These are phyloP conservation scores for Linnaemya vulpina DNA, from an alignment of 2,888 invertebrate species.

Conservation along the genomic window DNA sequence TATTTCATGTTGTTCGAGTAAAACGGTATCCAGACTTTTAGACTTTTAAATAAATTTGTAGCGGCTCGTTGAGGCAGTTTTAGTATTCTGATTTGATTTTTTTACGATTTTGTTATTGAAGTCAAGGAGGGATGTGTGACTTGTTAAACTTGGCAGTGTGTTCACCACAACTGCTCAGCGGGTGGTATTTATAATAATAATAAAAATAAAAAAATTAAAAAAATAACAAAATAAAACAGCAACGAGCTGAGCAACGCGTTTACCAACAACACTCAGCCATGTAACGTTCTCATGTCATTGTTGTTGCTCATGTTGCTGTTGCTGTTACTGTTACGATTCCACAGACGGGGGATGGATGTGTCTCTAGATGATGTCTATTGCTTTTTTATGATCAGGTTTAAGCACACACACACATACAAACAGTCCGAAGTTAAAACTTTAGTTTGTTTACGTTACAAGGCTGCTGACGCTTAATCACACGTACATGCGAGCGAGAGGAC, in stretches of 20 bases:
- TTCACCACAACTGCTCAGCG: conserved; percentile 73
- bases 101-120: conserved; percentile 21
- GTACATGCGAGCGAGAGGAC: background rate
- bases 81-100: conserved; percentile 37
- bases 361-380: conserved; percentile 68
- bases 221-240: conserved; percentile 71
- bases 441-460: conserved; percentile 55
- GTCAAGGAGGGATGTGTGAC: conserved; percentile 45
- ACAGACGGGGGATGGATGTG: conserved; percentile 59
- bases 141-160: conserved; percentile 44
- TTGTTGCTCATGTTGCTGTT: conserved; percentile 36
- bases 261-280: conserved; percentile 57
- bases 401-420: conserved; percentile 7
- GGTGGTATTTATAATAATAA: conserved; percentile 76
- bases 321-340: conserved; percentile 51
- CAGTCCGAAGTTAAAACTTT: background rate
- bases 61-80: conserved; percentile 5
- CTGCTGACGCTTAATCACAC: conserved; percentile 49
- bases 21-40: background rate
- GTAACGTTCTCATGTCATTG: conserved; percentile 62
- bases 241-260: conserved; percentile 66
- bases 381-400: conserved; percentile 66
- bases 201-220: conserved; percentile 35
- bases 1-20: background rate
- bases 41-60: conserved; percentile 29